Evolutionary conservation across 2,797 vertebrate genomes (phyloP).

Genomic region (Coranthus polyacanthus): DNA sequence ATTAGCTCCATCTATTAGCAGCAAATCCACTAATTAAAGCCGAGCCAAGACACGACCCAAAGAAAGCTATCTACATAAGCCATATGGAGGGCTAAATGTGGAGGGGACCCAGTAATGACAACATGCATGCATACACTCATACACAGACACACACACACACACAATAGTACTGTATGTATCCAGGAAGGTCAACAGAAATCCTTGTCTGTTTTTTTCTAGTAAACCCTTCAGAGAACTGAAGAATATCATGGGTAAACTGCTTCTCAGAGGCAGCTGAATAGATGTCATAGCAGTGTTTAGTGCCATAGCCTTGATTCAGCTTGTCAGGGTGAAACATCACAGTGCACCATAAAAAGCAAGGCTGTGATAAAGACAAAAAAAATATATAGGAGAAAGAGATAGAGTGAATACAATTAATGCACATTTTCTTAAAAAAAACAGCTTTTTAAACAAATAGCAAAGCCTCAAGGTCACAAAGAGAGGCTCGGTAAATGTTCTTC

Average conservation of each 20-base stretch:
- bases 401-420: slow-evolving; percentile 43
- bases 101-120: slow-evolving; percentile 62
- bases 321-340: slow-evolving; percentile 31
- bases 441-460: slow-evolving; percentile 44
- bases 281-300: slow-evolving; percentile 53
- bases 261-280: slow-evolving; percentile 51
- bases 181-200: slow-evolving; percentile 63
- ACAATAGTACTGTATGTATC: slow-evolving; percentile 25
- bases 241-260: slow-evolving; percentile 51
- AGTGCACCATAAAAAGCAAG: slow-evolving; percentile 23
- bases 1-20: slow-evolving; percentile 84
- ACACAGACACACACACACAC: slow-evolving; percentile 5
- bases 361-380: background rate
- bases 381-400: slow-evolving; percentile 21
- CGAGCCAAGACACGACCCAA: slow-evolving; percentile 73
- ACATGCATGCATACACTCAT: slow-evolving; percentile 31
- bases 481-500: slow-evolving; percentile 43
- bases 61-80: slow-evolving; percentile 81
- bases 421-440: slow-evolving; percentile 32
- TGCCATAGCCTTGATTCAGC: slow-evolving; percentile 45
- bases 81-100: slow-evolving; percentile 78
- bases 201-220: slow-evolving; percentile 57
- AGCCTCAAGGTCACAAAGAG: slow-evolving; percentile 43
- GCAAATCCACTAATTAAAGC: slow-evolving; percentile 82
- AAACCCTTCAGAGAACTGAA: slow-evolving; percentile 46